A percentile compares a stretch with the other conserved stretches of the same genome.
These are phyloP conservation scores for Hirtodrosophila alboralis DNA, from an alignment of 2,888 invertebrate genomes.

Conservation along the genomic window DNA sequence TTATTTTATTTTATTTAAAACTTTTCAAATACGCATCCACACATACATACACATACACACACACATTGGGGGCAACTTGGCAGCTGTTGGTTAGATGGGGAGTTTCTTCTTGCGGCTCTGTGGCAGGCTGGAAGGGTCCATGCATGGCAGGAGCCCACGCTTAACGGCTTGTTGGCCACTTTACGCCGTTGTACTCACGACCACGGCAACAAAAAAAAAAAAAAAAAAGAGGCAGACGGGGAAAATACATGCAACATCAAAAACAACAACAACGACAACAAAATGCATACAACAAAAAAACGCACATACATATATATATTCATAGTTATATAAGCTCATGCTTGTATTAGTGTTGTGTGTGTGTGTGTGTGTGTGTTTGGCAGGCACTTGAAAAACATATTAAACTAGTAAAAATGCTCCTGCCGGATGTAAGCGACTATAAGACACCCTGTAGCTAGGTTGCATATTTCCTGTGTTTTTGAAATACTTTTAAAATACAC, in stretches of 20 bases:
- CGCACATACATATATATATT: slow-evolving; percentile 1
- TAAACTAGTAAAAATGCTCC: slow-evolving; percentile 19
- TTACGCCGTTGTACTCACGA: slow-evolving; percentile 62
- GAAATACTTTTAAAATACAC: too few species aligned
- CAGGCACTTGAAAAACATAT: slow-evolving; percentile 43
- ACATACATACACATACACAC: slow-evolving; percentile 5
- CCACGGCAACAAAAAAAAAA: too few species aligned
- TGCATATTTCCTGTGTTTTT: too few species aligned
- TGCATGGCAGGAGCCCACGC: slow-evolving; percentile 47
- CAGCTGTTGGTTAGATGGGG: slow-evolving; percentile 7
- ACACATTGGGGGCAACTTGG: neutral
- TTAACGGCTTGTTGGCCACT: slow-evolving; percentile 79
- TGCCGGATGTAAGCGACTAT: too few species aligned
- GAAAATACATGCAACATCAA: slow-evolving; percentile 32
- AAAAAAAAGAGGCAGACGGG: slow-evolving; percentile 46
- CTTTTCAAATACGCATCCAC: slow-evolving; percentile 25
- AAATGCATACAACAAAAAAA: slow-evolving; percentile 2
- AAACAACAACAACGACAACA: slow-evolving; percentile 1
- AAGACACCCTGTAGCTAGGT: too few species aligned
- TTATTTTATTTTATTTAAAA: slow-evolving; percentile 29
- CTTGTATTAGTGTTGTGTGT: slow-evolving; percentile 5
- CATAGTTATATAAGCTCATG: slow-evolving; percentile 3
- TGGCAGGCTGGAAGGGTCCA: slow-evolving; percentile 20
- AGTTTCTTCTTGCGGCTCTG: slow-evolving; percentile 1
- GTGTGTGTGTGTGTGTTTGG: slow-evolving; percentile 8